Conservation (phyloP, 2,113 vertebrate genomes). For the Corynorhinus townsendii region DNA sequence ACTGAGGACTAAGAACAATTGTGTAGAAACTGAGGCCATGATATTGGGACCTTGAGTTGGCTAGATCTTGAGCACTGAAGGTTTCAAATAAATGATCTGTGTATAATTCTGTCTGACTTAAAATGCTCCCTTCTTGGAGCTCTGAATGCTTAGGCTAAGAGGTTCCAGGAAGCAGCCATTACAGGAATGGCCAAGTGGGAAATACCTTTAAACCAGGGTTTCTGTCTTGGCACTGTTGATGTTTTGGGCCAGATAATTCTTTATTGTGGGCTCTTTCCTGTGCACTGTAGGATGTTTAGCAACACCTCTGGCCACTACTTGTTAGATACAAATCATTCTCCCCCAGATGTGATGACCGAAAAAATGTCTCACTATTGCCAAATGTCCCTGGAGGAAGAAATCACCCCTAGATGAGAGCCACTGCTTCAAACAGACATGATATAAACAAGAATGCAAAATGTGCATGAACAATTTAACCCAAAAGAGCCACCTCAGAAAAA, state of each 20-base stretch:
- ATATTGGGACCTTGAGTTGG: conserved; percentile 61
- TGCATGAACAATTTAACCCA: background rate
- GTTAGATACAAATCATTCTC: background rate
- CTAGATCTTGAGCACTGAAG: background rate
- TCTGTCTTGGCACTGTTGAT: background rate
- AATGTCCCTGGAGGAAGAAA: background rate
- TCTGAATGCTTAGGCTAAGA: background rate
- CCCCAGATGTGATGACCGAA: background rate
- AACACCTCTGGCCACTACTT: background rate
- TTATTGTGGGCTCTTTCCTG: background rate
- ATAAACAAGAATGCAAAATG: background rate
- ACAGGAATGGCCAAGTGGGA: background rate
- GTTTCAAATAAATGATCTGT: background rate
- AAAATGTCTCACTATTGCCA: background rate
- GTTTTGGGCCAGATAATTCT: background rate
- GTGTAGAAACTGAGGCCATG: conserved; percentile 80
- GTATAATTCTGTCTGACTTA: background rate
- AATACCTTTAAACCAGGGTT: background rate
- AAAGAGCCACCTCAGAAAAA: background rate
- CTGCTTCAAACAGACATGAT: background rate
- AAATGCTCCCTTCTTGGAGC: background rate
- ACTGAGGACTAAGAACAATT: conserved; percentile 62
- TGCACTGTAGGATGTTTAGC: background rate
- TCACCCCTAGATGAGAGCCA: background rate
- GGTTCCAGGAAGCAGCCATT: background rate